phyloP scores from a whole-genome alignment of 2,113 vertebrate genomes.

The Elachura formosa region DNA sequence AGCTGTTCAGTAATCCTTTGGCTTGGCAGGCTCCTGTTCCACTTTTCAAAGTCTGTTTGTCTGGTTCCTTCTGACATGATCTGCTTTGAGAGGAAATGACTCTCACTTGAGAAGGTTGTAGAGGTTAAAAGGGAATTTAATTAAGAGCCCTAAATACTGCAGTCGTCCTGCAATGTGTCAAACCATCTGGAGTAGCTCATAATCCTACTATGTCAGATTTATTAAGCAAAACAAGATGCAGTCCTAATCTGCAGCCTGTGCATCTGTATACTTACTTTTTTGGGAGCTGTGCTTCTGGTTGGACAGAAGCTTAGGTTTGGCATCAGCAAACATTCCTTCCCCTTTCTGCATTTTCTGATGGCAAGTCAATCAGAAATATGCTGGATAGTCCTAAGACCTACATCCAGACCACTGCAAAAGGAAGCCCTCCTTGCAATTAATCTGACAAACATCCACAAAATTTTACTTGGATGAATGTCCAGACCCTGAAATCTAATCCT shows the following conservation, averaged over 20 bases:
- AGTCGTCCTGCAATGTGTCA: slow-evolving; percentile 7
- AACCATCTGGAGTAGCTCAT: slow-evolving; percentile 34
- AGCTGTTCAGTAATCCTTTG: not conserved
- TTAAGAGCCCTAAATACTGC: not conserved
- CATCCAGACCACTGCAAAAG: not conserved
- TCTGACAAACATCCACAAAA: not conserved
- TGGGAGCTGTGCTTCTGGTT: not conserved
- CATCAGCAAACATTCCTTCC: not conserved
- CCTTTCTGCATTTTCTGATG: not conserved
- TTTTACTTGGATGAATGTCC: not conserved
- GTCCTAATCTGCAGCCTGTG: slow-evolving; percentile 3
- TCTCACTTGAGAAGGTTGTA: slow-evolving; percentile 38
- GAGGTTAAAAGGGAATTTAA: slow-evolving; percentile 53
- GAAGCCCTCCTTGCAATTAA: not conserved
- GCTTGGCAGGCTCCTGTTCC: not conserved
- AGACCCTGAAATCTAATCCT: not conserved
- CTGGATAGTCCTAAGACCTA: not conserved
- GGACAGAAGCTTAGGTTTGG: not conserved
- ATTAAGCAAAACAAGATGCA: slow-evolving; percentile 37
- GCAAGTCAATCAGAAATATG: not conserved
- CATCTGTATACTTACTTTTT: not conserved
- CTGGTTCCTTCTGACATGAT: not conserved
- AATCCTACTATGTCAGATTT: slow-evolving; percentile 53
- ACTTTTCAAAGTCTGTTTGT: not conserved
- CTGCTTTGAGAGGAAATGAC: slow-evolving; percentile 7